Evolutionary conservation across 2,888 invertebrate genomes (phyloP).

Genomic region (Caenorhabditis wallacei): DNA sequence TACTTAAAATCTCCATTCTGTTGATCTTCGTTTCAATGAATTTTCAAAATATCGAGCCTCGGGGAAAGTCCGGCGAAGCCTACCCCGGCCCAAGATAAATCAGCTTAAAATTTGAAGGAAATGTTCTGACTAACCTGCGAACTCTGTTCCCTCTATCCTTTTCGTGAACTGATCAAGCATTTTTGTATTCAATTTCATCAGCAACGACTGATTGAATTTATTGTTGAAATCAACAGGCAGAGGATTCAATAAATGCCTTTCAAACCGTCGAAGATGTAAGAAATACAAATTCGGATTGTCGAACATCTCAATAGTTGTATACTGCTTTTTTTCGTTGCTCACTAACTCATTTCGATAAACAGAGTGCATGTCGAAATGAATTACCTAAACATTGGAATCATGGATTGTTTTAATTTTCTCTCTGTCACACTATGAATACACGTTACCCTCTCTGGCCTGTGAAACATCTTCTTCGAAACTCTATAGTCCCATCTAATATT

Average conservation of each 20-base stretch:
- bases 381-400: constrained; percentile 55
- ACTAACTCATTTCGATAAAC: constrained; percentile 60
- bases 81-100: too few relatives aligned
- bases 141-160: constrained; percentile 39
- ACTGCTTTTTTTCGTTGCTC: constrained; percentile 19
- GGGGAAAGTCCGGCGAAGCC: too few relatives aligned
- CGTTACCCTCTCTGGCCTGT: constrained; percentile 71
- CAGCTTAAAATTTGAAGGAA: background rate
- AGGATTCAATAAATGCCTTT: constrained; percentile 59
- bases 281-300: constrained; percentile 57
- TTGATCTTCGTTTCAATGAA: background rate
- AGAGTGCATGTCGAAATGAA: constrained; percentile 68
- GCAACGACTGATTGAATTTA: constrained; percentile 44
- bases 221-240: constrained; percentile 46
- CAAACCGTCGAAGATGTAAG: constrained; percentile 65
- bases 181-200: constrained; percentile 56
- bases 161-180: constrained; percentile 53
- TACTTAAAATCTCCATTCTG: background rate
- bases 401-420: too few relatives aligned
- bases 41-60: background rate
- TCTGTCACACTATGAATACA: too few relatives aligned
- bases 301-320: constrained; percentile 58
- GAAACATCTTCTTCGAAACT: constrained; percentile 70
- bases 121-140: constrained; percentile 42
- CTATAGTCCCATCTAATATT: constrained; percentile 67